Evolutionary conservation across 2,888 invertebrate species (phyloP), one percentile per base, ranked within the genome.

Genomic region (Vanessa cardui): DNA sequence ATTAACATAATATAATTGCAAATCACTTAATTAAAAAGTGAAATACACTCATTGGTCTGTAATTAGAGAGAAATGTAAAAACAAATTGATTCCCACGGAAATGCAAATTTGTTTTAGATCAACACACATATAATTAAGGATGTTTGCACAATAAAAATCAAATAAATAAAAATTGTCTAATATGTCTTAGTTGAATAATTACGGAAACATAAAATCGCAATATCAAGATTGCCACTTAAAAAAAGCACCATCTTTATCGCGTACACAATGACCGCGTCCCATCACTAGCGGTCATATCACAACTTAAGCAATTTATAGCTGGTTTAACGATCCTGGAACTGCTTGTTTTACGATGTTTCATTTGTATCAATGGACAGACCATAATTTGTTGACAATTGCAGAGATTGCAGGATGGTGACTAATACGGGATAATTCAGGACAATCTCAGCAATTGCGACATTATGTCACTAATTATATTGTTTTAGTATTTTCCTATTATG

Each of bases 261-360:
- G 33, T 33, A 45, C 26, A 18, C 58, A 64, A 67, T 66, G 62
- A 69, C 54, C 56, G 64, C 66, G 64, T 72, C 67, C 69, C 64
- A 63, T 62, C 46, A 52, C 63, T 66, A 66, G 68, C 31, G 62
- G n/a, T 18, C 66, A 66, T 49, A 64, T 64, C 71, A 62, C 65
- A 68, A 58, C 50, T 73, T 66, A 65, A 70, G 50, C 75, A 74
- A 75, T 76, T 76, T 85, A 86, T 83, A 76, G 76, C 74, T 69
- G 74, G 78, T 83, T 89, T 90, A 90, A 91, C 89, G 90, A 88
- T 80, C 80, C 59, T 61, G 72, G 83, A 88, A 89, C 85, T 74
- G 81, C 74, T 76, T 87, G 82, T 85, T 91, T 91, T 90, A 91
- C 86, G 91, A 90, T 72, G 78, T 78, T 92, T 92, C 91, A 92